Evolutionary conservation across 1,140 invertebrate species (phyloP), one percentile per base, ranked within the genome.

Genomic region (Drosophila albomicans): DNA sequence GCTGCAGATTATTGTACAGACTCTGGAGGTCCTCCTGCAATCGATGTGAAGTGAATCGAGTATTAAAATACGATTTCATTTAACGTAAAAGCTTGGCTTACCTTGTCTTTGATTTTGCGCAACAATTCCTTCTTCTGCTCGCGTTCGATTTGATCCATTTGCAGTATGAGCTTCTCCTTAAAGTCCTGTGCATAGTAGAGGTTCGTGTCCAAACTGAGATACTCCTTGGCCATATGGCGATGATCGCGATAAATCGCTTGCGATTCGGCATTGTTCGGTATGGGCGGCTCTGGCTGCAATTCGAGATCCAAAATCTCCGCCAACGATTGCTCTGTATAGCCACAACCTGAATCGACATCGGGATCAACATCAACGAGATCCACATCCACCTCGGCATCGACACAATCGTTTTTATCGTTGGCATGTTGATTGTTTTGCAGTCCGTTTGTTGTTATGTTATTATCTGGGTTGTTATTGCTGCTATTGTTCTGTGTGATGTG

Each of bases 161-260:
- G 80, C n/a, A 80, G 20, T 5, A 92, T 79, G 7, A 91, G 67
- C 64, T 91, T 91, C 1, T 92, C 87, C 57, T 89, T 91, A 1
- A 91, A 78, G 59, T 92, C 89, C 67, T 91, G 91, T 13, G 91
- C 81, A 52, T 91, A 92, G 48, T 92, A 92, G 5, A 92, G 77
- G 38, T 84, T 79, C 10, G 88, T 92, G 59, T 85, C 93, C 79
- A 96, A 95, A 90, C 95, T 95, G 30, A 96, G 94, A 92, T 96
- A 96, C 92, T 96, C 95, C 87, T 96, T 94, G 41, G 95, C 95
- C 75, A 98, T 94, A 89, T 95, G 94, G 81, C 97, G 97, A 91
- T 98, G 97, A 78, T 97, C 96, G 63, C 98, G 95, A 93, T 97
- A 98, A 66, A 98, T 96, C 64, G 95, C 93, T 81, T 96, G 94